Base-by-base conservation (phyloP, 2,888 invertebrate genomes). In the Microplitis manilae region DNA sequence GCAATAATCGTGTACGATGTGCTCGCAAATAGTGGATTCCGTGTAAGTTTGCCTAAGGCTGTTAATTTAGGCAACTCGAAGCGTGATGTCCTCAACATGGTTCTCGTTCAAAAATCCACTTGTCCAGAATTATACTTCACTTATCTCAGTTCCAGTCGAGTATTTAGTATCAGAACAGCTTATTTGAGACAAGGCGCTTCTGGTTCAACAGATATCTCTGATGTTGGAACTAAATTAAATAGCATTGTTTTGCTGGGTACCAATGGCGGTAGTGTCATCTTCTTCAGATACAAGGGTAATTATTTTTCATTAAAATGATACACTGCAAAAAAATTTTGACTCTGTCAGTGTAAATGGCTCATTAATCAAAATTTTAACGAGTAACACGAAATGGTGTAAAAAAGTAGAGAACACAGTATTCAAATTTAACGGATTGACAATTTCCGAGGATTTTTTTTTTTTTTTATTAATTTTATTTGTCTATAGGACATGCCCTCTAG, bases 41-140 rank as follows among this genome's bases (percentile, higher is more conserved):
- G 93, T 62, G 91, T 93, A 65, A 91, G 93, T 5, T 86, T 94
- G 50, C 94, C 93, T 0, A 88, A 90, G 79, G 91, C 91, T 5
- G 91, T 91, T 1, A 90, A 90, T 0, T 87, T 90, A 6, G 87
- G 87, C 1, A 84, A 85, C 20, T 41, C 75, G 0, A 87, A 89
- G 9, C 91, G 90, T 75, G 93, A 94, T 85, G 93, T 93, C 1
- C 90, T 94, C 1, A 93, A 94, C 83, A 89, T 93, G 75, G 91
- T 91, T 0, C 84, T 94, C 17, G 90, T 92, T 0, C 88, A 91
- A 20, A 92, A 92, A 84, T 86, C 90, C 2, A 90, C 91, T 75
- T 92, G 92, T 9, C 90, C 88, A 20, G 85, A 92, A 4, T 85
- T 93, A 8, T 93, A 91, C 87, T 93, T 94, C 86, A 92, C 92